A percentile compares a stretch with the other conserved stretches of the same genome.
Conservation (phyloP, 2,888 invertebrate species). For the Coenonympha arcania region DNA sequence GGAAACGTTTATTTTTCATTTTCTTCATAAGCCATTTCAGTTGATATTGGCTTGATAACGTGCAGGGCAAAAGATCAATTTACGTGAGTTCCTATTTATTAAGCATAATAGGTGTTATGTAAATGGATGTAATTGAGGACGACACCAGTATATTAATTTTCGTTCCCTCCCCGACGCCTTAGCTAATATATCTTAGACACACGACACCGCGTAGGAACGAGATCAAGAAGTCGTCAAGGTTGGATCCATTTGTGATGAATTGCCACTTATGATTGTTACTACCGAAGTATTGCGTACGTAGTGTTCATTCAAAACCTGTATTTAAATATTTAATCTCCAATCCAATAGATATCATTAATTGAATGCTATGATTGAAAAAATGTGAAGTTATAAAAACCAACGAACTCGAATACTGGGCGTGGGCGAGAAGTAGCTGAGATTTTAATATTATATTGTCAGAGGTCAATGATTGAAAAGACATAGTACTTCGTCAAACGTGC, state of each 20-base stretch:
- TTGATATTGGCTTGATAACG: neutral
- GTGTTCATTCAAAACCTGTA: constrained; percentile 20
- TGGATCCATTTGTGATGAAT: constrained; percentile 66
- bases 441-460: constrained; percentile 56
- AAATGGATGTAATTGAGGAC: constrained; percentile 31
- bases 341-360: neutral
- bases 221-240: constrained; percentile 69
- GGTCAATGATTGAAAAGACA: constrained; percentile 60
- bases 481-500: neutral
- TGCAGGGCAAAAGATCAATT: neutral
- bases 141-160: constrained; percentile 42
- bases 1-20: no score
- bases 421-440: constrained; percentile 58
- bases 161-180: constrained; percentile 37
- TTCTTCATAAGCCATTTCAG: no score
- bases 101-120: constrained; percentile 8
- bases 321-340: constrained; percentile 9
- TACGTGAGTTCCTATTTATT: neutral
- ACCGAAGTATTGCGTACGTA: constrained; percentile 30
- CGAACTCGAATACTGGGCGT: constrained; percentile 45
- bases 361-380: constrained; percentile 27
- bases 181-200: constrained; percentile 50
- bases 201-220: constrained; percentile 60
- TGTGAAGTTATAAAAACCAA: constrained; percentile 47
- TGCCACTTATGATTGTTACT: constrained; percentile 44